Evolutionary conservation across 2,888 invertebrate genomes (phyloP), one percentile per base, ranked within the genome.

Genomic region (Tipula unca): DNA sequence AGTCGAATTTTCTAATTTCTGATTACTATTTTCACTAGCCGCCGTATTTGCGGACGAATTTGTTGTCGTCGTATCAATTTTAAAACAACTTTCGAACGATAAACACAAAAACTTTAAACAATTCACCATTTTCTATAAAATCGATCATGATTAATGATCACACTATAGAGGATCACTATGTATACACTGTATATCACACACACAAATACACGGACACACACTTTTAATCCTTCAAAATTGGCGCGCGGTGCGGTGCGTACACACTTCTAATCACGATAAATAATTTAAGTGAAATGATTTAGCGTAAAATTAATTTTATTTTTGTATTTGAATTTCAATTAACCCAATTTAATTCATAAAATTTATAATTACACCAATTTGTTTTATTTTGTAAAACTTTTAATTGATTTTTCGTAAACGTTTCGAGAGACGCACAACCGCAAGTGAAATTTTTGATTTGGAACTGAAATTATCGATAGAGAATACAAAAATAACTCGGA

Each of bases 51-150:
- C 29, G 29, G 82, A n/a, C n/a, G 83, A 17, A 32, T 29, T 17
- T 83, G 83, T 32, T 83, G 83, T 17, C 0, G 32, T 32, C n/a
- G 83, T 32, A 8, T 35, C 32, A 83, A 83, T 83, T 83, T 83
- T 83, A 83, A 83, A 83, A 83, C 83, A 83, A n/a, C 17, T 83
- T 10, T 32, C 29, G 17, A 29, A 32, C 29, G 32, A 83, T 32
- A 83, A 35, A 29, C 29, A 32, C 35, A 83, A 32, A 83, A 32
- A 83, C 20, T 83, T 29, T 32, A 83, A 83, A 32, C 83, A 83
- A 35, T 83, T 83, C 29, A 83, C 83, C 83, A 83, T 83, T 32
- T 83, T 83, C 83, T 83, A 35, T 83, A 32, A 35, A 32, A 17
- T 32, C 35, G 29, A 17, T 17, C 83, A 83, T 83, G 29, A 17